A percentile compares a stretch with the other conserved stretches of the same genome.
These are phyloP conservation scores for Aleiodes testaceus DNA, from an alignment of 2,888 invertebrate genomes.

Conservation along the genomic window DNA sequence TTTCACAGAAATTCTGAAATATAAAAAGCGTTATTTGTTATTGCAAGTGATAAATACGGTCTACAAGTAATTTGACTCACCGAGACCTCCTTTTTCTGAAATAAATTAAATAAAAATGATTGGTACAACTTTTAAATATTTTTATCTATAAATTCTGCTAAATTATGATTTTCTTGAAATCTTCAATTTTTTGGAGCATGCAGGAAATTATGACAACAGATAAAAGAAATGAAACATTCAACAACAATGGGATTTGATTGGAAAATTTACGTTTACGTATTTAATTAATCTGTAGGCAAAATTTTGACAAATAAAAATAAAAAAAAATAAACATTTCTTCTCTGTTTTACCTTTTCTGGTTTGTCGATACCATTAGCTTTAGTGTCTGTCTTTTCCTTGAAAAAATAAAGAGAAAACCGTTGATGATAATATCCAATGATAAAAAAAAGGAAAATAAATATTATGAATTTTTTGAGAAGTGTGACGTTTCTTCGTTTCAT, in stretches of 20 bases:
- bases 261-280: not conserved
- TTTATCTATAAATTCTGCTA: not conserved
- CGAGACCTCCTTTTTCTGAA: slow-evolving; percentile 65
- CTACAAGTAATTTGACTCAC: slow-evolving; percentile 55
- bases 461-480: not conserved
- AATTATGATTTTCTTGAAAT: not conserved
- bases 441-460: slow-evolving; percentile 50
- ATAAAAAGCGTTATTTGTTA: slow-evolving; percentile 42
- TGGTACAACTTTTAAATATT: slow-evolving; percentile 38
- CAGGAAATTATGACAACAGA: not conserved
- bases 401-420: slow-evolving; percentile 52
- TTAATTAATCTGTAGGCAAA: slow-evolving; percentile 20
- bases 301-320: slow-evolving; percentile 40
- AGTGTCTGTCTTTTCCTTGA: slow-evolving; percentile 65
- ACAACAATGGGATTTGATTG: slow-evolving; percentile 1
- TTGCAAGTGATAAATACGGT: not conserved
- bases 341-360: slow-evolving; percentile 66
- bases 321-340: slow-evolving; percentile 41
- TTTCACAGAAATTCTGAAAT: not conserved
- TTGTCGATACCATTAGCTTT: slow-evolving; percentile 70
- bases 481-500: no score
- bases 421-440: slow-evolving; percentile 21
- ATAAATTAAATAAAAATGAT: slow-evolving; percentile 51
- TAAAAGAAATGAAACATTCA: not conserved
- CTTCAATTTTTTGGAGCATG: not conserved